Evolutionary conservation across 1,140 invertebrate species (phyloP), one percentile per base, ranked within the genome.

Genomic region (Zophobas atratus): DNA sequence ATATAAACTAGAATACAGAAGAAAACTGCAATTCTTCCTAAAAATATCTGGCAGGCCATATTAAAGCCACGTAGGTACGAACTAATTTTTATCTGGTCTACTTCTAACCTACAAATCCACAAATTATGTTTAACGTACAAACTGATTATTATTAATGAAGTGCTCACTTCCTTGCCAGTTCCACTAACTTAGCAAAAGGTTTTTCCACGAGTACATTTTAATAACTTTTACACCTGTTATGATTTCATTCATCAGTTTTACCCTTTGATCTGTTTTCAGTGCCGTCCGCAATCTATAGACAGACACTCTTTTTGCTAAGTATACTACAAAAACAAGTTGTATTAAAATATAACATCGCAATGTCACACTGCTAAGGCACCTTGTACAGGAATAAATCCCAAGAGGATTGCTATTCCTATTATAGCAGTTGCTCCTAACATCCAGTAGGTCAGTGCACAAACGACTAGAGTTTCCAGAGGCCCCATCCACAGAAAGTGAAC

Each of bases 201-300:
- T 91, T 90, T 84, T 96, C 94, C 94, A 96, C 1, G 93, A 92
- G 81, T 96, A 96, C 94, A 97, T 96, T 88, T 97, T 98, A 32
- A 97, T 96, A 0, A 96, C 92, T 85, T 96, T 92, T 81, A 97
- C 95, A 0, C 94, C 95, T 56, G 92, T 90, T 32, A 97, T 92
- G 33, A 98, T 94, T 88, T 97, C 96, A 84, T 94, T 96, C 94
- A 97, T 97, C 70, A 96, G 85, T 70, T 92, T 89, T 0, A 97
- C 92, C 76, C 96, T 88, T 82, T 96, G 91, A 84, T 98, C 96
- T 0, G 95, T 96, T 76, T 91, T 89, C 4, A 88, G 78, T 0
- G 94, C 93, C 6, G 92, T 93, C 77, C 89, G 87, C 57, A 90
- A 81, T 77, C 94, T 89, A 33, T 93, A 88, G 56, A 87, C 87